These are phyloP conservation scores for Hapalemur alaotrensis DNA, from an alignment of 2,797 vertebrate species.

Conservation along the genomic window DNA sequence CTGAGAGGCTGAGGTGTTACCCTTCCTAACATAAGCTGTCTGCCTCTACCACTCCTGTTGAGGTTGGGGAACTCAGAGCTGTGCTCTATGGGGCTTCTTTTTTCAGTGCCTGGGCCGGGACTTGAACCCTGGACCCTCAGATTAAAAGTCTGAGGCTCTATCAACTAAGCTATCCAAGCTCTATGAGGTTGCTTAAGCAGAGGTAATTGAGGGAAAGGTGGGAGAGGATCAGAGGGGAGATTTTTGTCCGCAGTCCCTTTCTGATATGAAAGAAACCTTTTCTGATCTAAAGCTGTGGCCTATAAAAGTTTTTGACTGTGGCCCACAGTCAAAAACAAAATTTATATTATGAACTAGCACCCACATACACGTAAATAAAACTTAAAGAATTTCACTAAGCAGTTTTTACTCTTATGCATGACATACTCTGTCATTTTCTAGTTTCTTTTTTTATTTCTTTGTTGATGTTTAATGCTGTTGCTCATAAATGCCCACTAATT, in stretches of 20 bases:
- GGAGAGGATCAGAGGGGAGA: not conserved
- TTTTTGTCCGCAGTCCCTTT: not conserved
- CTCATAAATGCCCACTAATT: not conserved
- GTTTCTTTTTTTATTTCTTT: not conserved
- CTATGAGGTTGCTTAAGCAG: not conserved
- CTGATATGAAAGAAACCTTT: not conserved
- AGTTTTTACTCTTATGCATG: not conserved
- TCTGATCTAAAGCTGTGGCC: not conserved
- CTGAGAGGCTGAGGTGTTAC: not conserved
- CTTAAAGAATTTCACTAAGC: not conserved
- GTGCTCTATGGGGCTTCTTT: not conserved
- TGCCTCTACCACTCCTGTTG: not conserved
- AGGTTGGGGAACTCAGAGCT: not conserved
- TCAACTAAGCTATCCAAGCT: not conserved
- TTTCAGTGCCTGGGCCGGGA: not conserved
- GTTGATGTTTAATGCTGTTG: not conserved
- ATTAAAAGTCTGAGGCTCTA: not conserved
- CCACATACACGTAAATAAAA: not conserved
- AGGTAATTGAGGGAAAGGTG: not conserved
- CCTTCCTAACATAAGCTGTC: not conserved
- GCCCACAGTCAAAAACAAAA: not conserved
- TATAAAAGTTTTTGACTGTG: not conserved
- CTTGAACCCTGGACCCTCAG: not conserved
- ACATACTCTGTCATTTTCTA: not conserved
- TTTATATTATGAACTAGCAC: not conserved